Evolutionary conservation across 2,888 invertebrate species (phyloP), one percentile per base, ranked within the genome.

Genomic region (Eumacrocentrus americanus): DNA sequence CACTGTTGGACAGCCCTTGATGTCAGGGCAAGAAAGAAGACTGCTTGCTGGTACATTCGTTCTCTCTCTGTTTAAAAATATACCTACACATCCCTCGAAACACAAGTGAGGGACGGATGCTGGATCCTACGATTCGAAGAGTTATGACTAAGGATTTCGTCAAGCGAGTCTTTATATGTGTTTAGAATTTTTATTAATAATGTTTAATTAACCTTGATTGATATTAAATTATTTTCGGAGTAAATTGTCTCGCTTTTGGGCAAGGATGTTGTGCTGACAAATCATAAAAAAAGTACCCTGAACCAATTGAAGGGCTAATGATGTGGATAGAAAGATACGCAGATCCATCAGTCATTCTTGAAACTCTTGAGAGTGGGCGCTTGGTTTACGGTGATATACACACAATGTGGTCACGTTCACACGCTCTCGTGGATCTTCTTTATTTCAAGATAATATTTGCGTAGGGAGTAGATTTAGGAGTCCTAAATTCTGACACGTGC

Each of bases 401-500:
- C 12, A 5, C n/a, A 22, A n/a, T 42, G 20, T 42, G 20, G 18
- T 34, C 16, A 48, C 34, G 34, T 18, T 48, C 25, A 48, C 48
- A 48, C 25, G 14, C 18, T 18, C 29, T 7, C 25, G 40, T 42
- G 9, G 37, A 25, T 18, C 12, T 18, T 40, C 9, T 40, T 23
- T 25, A 25, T 52, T 52, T 52, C 12, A 52, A 40, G 38, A 52
- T 25, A 52, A 52, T 52, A 52, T 52, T 52, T 52, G 29, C 23
- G 12, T 52, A 52, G 40, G 37, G 3, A 52, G 40, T 40, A 14
- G 52, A 40, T 22, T 52, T 52, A 40, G 34, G 25, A 14, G 23
- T 51, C 6, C 35, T 52, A 23, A 22, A 50, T 18, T 48, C 67
- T 72, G 70, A 69, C 65, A 40, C 52, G 2, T 29, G 62, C 64